Evolutionary conservation across 2,797 vertebrate genomes (phyloP), one percentile per base, ranked within the genome.

Genomic region (Trematomus bernacchii): DNA sequence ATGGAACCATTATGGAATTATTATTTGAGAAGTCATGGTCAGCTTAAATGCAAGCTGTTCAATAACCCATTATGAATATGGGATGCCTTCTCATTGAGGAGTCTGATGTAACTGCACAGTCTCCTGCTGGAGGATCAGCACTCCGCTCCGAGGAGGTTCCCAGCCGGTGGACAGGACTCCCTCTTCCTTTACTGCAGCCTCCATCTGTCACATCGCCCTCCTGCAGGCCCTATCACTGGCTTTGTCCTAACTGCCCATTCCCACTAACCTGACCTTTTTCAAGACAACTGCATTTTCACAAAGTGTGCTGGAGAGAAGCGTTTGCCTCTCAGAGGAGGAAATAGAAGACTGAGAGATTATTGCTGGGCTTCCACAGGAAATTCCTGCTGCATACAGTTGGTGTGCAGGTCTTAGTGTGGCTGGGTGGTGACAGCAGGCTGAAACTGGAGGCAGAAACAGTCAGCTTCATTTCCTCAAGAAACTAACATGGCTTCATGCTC

Each of bases 321-420:
- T 53, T 47, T 0, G 13, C 13, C 58, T 75, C 3, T 11, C 16
- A 71, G 2, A 73, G 53, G 71, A 86, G 87, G 84, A 87, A 88
- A 82, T 84, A 76, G 68, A 76, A 74, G 69, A 69, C 84, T 83
- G 76, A 69, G 50, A 82, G 79, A 86, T 85, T 77, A 85, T 59
- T 85, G 84, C 84, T 63, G 5, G 19, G 77, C 86, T 85, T 88
- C 80, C 85, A 87, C 79, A 85, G 87, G 90, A 91, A 86, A 85
- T 90, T 92, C 85, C 82, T 87, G 79, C 65, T 85, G 77, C 68
- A 57, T 74, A 52, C 37, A 61, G 85, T 59, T 79, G 71, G 73
- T 76, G 59, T 43, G 75, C 75, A 58, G 75, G 66, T 81, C 73
- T 85, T 66, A 13, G 30, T 74, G 78, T 21, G 71, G 65, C 71